These are phyloP conservation scores for Percopsis transmontana DNA, from an alignment of 2,113 vertebrate genomes.

Conservation along the genomic window DNA sequence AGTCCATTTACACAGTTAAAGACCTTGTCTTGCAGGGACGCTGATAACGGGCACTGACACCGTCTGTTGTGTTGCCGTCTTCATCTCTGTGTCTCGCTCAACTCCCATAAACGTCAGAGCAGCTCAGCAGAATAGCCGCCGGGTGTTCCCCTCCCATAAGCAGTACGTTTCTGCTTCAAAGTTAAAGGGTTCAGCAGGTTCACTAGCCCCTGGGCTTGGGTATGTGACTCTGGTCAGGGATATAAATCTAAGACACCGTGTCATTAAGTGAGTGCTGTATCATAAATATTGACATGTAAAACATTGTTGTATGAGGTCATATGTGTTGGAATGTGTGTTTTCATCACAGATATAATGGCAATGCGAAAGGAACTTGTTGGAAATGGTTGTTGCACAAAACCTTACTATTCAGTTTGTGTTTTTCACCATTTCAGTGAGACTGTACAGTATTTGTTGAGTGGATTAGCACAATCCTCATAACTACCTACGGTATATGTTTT, in stretches of 20 bases:
- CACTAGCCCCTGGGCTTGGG: constrained; percentile 21
- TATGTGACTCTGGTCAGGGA: constrained; percentile 8
- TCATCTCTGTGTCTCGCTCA: constrained; percentile 23
- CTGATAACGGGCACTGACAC: constrained; percentile 61
- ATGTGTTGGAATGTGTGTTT: not conserved
- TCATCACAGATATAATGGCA: constrained; percentile 13
- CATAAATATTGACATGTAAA: constrained; percentile 17
- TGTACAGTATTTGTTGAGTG: too few species aligned
- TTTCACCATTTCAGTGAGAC: not conserved
- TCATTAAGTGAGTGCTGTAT: not conserved
- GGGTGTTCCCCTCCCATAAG: constrained; percentile 6
- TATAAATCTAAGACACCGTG: constrained; percentile 9
- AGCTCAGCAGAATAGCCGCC: constrained; percentile 17
- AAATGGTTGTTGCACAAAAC: not conserved
- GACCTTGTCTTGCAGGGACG: constrained; percentile 30
- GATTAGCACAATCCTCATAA: too few species aligned
- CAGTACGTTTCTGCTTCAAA: constrained; percentile 14
- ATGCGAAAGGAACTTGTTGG: not conserved
- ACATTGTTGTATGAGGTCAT: constrained; percentile 12
- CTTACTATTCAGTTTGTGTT: not conserved
- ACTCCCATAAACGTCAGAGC: constrained; percentile 25
- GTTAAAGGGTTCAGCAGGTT: constrained; percentile 55
- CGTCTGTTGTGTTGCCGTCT: constrained; percentile 53
- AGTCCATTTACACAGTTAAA: constrained; percentile 32
- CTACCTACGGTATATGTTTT: too few species aligned